Conservation (phyloP, 2,797 vertebrate genomes). For the Anguilla megastoma region DNA sequence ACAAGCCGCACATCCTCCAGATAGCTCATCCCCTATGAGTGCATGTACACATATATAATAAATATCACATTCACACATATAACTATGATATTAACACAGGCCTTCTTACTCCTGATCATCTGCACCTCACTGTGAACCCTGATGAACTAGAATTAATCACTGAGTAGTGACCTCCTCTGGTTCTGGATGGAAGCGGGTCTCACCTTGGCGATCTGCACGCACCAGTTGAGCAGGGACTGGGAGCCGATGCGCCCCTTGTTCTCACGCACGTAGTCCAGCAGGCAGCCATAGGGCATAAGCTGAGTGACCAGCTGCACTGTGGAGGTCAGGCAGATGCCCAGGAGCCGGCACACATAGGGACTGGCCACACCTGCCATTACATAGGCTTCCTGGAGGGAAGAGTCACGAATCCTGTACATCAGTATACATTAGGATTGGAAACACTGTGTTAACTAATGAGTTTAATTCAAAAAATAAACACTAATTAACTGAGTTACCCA, state of each 20-base stretch:
- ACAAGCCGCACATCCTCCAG: constrained; percentile 92
- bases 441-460: background rate
- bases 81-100: constrained; percentile 31
- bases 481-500: background rate
- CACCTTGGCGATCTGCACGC: constrained; percentile 98
- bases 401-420: background rate
- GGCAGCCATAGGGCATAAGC: constrained; percentile 97
- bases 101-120: background rate
- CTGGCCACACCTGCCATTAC: constrained; percentile 96
- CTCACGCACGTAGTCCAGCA: constrained; percentile 95
- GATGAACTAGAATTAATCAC: background rate
- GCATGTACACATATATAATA: constrained; percentile 38
- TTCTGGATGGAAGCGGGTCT: constrained; percentile 27
- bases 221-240: constrained; percentile 96
- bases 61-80: background rate
- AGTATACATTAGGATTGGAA: background rate
- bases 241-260: constrained; percentile 92
- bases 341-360: constrained; percentile 89
- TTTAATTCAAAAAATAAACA: background rate
- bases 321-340: constrained; percentile 96
- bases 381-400: constrained; percentile 86
- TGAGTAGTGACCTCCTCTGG: background rate
- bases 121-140: background rate
- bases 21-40: constrained; percentile 89
- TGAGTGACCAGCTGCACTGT: constrained; percentile 97